Base-by-base conservation (phyloP, 2,888 invertebrate species). In the Candidula unifasciata region DNA sequence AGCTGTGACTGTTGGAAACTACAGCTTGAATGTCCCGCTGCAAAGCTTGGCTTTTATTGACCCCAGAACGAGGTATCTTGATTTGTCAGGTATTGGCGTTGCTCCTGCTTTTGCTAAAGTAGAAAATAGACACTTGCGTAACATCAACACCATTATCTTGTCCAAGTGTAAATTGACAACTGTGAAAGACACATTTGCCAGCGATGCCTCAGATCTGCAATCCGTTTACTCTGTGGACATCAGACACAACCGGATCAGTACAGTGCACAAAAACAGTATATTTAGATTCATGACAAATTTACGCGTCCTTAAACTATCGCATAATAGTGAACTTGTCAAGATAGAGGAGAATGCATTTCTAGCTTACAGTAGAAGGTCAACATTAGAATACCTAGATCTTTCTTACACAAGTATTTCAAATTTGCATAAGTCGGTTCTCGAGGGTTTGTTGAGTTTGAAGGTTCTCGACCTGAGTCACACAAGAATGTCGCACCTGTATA, bases 201-300 rank as follows among this genome's bases (percentile, higher is more conserved):
- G 30, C 8, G 80, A 80, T 30, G 80, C 10, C n/a, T n/a, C 27
- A 3, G 6, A 30, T 30, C 30, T 80, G 30, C 64, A 66, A 24
- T 64, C 80, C 2, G 30, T 80, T 5, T 66, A 68, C 21, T 37
- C 54, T 66, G n/a, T 80, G 8, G 80, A 80, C 33, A 8, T 80
- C 37, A 80, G 68, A 44, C 68, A 80, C 44, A 80, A 80, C 21
- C 44, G 6, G 2, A 52, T 80, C 0, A 18, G 13, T 27, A 68
- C 66, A 18, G 57, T 80, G 6, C 77, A 33, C 8, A 64, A 6
- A 64, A 78, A 78, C 35, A 78, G 52, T 18, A 64, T 78, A 8
- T 78, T 78, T 16, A 60, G 18, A 37, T 78, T 35, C 30, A 80
- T 80, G 80, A 68, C 80, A 2, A 80, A 80, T n/a, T 64, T 80